These are phyloP conservation scores for Mareca penelope DNA, from an alignment of 2,797 vertebrate genomes.

Conservation along the genomic window DNA sequence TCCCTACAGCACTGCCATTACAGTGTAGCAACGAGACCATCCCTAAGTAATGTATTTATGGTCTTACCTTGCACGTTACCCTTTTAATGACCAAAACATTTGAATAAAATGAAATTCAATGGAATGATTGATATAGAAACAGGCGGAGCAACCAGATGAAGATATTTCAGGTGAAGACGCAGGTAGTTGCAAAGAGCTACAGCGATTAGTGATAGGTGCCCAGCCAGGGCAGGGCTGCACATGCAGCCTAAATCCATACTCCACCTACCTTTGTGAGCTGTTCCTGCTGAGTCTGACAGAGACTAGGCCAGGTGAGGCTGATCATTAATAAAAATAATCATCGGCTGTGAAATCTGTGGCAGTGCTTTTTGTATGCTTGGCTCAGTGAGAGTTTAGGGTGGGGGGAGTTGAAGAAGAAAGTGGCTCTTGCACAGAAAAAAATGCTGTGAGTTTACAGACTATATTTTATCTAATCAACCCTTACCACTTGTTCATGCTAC, in stretches of 20 bases:
- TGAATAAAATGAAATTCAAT: accelerated
- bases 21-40: not conserved
- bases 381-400: not conserved
- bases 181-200: not conserved
- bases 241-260: not conserved
- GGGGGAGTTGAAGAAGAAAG: not conserved
- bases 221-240: not conserved
- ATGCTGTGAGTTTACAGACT: not conserved
- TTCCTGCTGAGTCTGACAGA: not conserved
- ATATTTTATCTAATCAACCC: not conserved
- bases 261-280: accelerated
- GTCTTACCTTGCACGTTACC: not conserved
- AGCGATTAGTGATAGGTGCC: accelerated
- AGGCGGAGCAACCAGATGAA: not conserved
- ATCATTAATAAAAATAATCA: not conserved
- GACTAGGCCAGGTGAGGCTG: not conserved
- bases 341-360: not conserved
- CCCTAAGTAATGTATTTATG: not conserved
- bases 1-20: not conserved
- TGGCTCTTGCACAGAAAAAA: not conserved
- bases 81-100: not conserved
- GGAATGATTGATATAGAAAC: not conserved
- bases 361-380: not conserved
- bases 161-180: not conserved
- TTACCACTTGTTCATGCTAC: not conserved